These are phyloP conservation scores for Agrotis ipsilon DNA, from an alignment of 2,888 invertebrate genomes.

Conservation along the genomic window DNA sequence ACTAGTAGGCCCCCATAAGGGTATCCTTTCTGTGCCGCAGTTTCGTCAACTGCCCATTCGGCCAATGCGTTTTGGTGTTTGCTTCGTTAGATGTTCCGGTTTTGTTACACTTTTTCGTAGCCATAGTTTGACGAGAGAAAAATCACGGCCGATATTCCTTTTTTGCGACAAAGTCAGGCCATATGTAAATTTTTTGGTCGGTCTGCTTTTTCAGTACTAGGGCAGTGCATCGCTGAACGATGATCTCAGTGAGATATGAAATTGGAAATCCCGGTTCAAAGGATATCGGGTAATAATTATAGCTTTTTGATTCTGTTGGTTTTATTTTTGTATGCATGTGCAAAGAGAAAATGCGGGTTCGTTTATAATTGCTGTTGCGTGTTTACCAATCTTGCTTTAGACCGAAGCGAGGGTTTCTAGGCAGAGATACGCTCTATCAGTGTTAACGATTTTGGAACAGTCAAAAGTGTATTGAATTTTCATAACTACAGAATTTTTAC, in stretches of 20 bases:
- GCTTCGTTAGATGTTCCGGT: slow-evolving; percentile 82
- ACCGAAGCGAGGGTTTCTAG: too few species aligned
- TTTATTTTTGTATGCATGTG: slow-evolving; percentile 2
- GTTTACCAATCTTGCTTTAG: not conserved
- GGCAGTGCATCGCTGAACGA: slow-evolving; percentile 10
- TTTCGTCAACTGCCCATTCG: slow-evolving; percentile 72
- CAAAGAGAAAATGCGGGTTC: slow-evolving; percentile 5
- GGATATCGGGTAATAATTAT: slow-evolving; percentile 37
- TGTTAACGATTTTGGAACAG: not conserved
- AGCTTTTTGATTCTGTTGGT: slow-evolving; percentile 14
- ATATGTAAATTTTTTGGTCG: slow-evolving; percentile 41
- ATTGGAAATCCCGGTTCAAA: slow-evolving; percentile 47
- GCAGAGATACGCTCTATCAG: not conserved
- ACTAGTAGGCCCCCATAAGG: slow-evolving; percentile 46
- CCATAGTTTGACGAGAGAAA: slow-evolving; percentile 68
- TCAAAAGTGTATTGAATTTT: not conserved
- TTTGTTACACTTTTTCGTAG: slow-evolving; percentile 71
- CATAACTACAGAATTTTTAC: not conserved
- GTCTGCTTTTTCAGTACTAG: slow-evolving; percentile 26
- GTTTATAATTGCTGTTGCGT: not conserved
- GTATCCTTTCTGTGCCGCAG: slow-evolving; percentile 47
- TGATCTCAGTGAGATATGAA: slow-evolving; percentile 46
- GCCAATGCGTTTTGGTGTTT: slow-evolving; percentile 79
- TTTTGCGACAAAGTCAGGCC: slow-evolving; percentile 40
- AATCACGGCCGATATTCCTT: slow-evolving; percentile 51